Conservation (phyloP, 2,113 vertebrate genomes). For the Paralichthys olivaceus region DNA sequence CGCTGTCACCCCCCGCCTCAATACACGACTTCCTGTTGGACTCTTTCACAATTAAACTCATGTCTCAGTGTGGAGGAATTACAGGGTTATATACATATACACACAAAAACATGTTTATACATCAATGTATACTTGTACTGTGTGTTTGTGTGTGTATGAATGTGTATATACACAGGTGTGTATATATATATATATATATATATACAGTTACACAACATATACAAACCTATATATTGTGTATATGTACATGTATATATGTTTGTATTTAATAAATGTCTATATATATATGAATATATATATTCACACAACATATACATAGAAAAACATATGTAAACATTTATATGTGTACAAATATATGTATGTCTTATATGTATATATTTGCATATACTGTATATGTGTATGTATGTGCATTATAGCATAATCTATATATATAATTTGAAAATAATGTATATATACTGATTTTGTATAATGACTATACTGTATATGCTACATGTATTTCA, state of each 20-base stretch:
- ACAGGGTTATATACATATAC: background rate
- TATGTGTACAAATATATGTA: background rate
- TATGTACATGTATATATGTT: background rate
- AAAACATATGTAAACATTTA: too few species aligned
- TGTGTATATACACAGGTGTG: too few species aligned
- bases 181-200: too few species aligned
- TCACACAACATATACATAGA: background rate
- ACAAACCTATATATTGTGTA: too few species aligned
- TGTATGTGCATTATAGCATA: background rate
- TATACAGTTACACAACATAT: background rate
- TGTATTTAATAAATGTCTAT: too few species aligned
- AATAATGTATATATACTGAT: too few species aligned
- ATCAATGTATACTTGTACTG: too few species aligned
- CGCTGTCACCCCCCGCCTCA: constrained; percentile 13
- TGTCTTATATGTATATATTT: background rate
- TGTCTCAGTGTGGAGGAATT: background rate
- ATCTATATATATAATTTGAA: too few species aligned
- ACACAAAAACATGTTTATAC: background rate
- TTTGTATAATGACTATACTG: too few species aligned
- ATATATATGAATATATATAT: background rate
- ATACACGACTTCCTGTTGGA: constrained; percentile 44
- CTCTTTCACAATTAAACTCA: constrained; percentile 54
- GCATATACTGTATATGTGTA: background rate
- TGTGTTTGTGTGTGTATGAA: background rate
- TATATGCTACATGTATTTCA: too few species aligned